These are phyloP conservation scores for Rhadina sibilatrix DNA, from an alignment of 2,113 vertebrate species.

Conservation along the genomic window DNA sequence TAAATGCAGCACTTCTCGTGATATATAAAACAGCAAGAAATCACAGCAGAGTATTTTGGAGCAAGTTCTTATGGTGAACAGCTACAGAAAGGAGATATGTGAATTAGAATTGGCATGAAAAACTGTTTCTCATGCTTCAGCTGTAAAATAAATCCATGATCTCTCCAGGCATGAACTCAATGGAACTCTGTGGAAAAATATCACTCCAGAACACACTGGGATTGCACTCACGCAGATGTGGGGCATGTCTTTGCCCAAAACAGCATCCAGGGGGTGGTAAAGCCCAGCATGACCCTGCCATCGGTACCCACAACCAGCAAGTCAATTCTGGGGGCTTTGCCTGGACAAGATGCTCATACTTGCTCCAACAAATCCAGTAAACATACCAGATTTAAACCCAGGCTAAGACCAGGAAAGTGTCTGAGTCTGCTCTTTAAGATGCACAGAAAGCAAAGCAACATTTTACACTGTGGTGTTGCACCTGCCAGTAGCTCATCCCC, in stretches of 20 bases:
- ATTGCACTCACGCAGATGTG: accelerated
- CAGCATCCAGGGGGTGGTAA: neutral
- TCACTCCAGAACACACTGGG: neutral
- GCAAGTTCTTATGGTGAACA: neutral
- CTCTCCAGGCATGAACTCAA: neutral
- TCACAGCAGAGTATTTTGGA: neutral
- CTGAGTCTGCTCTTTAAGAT: accelerated
- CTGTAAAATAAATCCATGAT: neutral
- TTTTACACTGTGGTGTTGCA: neutral
- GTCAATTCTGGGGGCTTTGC: neutral
- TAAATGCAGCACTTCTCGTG: neutral
- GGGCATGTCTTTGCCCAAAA: neutral
- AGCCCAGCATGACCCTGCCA: neutral
- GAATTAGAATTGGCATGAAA: neutral
- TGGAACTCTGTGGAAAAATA: neutral
- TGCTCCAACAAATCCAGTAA: neutral
- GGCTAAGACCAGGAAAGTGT: neutral
- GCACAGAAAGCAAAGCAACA: neutral
- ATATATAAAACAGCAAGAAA: neutral
- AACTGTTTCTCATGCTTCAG: neutral
- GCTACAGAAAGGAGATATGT: neutral
- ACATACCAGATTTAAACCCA: neutral
- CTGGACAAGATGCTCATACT: neutral
- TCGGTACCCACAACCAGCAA: neutral
- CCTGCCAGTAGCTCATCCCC: neutral